Evolutionary conservation across 2,888 invertebrate species (phyloP).

Genomic region (Dyspetes luteomarginatus): DNA sequence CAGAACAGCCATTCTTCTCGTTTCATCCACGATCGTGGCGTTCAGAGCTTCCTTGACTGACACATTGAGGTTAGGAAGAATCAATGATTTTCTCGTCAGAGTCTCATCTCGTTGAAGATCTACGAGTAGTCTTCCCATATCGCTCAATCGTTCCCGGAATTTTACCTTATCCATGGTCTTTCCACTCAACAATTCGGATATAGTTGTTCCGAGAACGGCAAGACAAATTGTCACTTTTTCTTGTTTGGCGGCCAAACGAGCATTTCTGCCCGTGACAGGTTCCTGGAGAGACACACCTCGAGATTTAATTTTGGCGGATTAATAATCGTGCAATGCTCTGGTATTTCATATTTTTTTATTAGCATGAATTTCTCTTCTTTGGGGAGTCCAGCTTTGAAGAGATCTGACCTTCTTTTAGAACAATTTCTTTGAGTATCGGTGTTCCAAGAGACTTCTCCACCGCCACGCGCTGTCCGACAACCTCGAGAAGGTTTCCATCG

Average conservation of each 20-base stretch:
- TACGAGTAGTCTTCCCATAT: constrained; percentile 42
- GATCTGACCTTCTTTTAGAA: neutral
- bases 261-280: constrained; percentile 49
- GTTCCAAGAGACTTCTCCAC: neutral
- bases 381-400: constrained; percentile 34
- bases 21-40: constrained; percentile 42
- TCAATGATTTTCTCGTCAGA: constrained; percentile 44
- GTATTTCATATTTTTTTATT: constrained; percentile 28
- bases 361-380: constrained; percentile 24
- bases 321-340: constrained; percentile 44
- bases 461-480: constrained; percentile 12
- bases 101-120: constrained; percentile 61
- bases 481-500: constrained; percentile 21
- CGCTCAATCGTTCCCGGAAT: constrained; percentile 45
- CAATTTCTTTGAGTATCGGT: constrained; percentile 22
- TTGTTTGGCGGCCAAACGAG: constrained; percentile 50
- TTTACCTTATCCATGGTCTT: constrained; percentile 7
- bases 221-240: constrained; percentile 48
- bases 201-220: constrained; percentile 16
- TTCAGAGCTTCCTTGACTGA: constrained; percentile 57
- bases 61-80: constrained; percentile 42
- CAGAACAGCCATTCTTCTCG: constrained; percentile 64
- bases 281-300: constrained; percentile 41
- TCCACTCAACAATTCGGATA: constrained; percentile 26
- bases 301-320: constrained; percentile 55